Conservation (phyloP, 2,113 vertebrate genomes). For the Xyliphius kryptos region DNA sequence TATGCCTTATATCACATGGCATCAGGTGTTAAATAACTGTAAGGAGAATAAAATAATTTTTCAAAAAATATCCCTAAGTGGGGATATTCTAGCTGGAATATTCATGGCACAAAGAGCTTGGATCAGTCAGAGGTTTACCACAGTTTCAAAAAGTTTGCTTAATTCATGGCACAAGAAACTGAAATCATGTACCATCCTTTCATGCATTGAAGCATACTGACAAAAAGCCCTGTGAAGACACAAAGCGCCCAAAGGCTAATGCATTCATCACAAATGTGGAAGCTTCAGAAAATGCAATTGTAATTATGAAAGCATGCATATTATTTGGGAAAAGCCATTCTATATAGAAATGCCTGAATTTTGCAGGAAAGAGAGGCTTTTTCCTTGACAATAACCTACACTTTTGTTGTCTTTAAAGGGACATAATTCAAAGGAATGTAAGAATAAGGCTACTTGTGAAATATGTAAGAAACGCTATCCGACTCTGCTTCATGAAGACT, state of each 20-base stretch:
- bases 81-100: constrained; percentile 30
- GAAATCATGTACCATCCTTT: constrained; percentile 37
- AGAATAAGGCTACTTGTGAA: constrained; percentile 15
- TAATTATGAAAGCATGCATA: constrained; percentile 7
- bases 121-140: constrained; percentile 16
- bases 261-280: constrained; percentile 27
- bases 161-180: constrained; percentile 37
- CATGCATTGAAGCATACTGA: constrained; percentile 15
- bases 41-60: not conserved
- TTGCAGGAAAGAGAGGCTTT: constrained; percentile 20
- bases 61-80: not conserved
- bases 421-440: constrained; percentile 38
- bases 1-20: not conserved
- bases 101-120: constrained; percentile 30
- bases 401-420: constrained; percentile 37
- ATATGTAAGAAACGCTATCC: constrained; percentile 27
- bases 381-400: constrained; percentile 33
- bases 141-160: constrained; percentile 33
- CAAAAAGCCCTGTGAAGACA: constrained; percentile 20
- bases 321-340: constrained; percentile 37
- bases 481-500: constrained; percentile 38
- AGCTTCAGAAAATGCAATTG: not conserved
- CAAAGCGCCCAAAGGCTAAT: constrained; percentile 24
- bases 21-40: not conserved
- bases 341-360: constrained; percentile 36